Evolutionary conservation across 2,888 invertebrate species (phyloP), one percentile per base, ranked within the genome.

Genomic region (Chrysolina haemoptera): DNA sequence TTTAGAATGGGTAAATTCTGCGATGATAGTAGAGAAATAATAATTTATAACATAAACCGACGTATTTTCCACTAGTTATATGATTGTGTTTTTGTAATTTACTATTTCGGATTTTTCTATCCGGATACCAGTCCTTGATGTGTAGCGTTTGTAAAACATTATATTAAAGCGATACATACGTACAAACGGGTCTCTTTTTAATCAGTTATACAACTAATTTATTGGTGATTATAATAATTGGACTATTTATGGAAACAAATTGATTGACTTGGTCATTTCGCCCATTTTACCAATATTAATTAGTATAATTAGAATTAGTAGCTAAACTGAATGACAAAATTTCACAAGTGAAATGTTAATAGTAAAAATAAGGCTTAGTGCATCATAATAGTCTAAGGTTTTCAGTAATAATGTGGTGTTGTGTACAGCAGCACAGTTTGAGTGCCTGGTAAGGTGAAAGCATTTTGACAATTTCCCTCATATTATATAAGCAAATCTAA

Each of bases 121-220:
- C 14, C 43, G 1, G 43, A 43, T 14, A 43, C 14, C 14, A 43
- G 43, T 43, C 11, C 43, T 43, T 5, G 0, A 3, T 14, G 43
- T 14, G 12, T 4, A 2, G n/a, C n/a, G 20, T 12, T 11, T 5
- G 12, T 53, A 20, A 22, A 53, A 53, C 12, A 20, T 53, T 53
- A 10, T 43, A 43, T 20, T 12, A 53, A 22, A 53, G 12, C 12
- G 4, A 2, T 11, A 22, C 20, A 2, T 53, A 22, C 1, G 53
- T 12, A 22, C 16, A 0, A 53, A 20, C 10, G 12, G 9, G 18
- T 53, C 20, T 18, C 10, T 53, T 53, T 10, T 53, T 18, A 53
- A 53, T 53, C 53, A 53, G 53, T 53, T 53, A 53, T 53, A 53
- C 53, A 53, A 53, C 53, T 5, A 11, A 11, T 14, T 53, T 20